Evolutionary conservation across 2,797 vertebrate species (phyloP).

Genomic region (Enteromius viviparus): DNA sequence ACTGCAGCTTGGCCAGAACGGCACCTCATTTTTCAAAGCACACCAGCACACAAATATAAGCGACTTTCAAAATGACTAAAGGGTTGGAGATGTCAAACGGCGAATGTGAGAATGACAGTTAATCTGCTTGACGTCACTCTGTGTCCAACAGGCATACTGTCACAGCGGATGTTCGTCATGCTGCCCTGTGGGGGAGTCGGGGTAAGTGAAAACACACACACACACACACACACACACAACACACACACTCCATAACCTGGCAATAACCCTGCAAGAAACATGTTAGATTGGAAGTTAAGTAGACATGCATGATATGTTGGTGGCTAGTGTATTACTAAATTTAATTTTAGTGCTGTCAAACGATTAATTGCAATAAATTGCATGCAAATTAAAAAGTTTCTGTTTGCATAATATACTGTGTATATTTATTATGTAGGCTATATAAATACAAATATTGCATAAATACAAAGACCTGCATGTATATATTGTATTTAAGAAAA

Average conservation of each 20-base stretch:
- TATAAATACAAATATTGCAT: too few species aligned
- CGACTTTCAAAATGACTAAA: conserved; percentile 20
- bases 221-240: conserved; percentile 37
- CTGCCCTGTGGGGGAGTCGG: conserved; percentile 95
- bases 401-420: not conserved
- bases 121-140: conserved; percentile 39
- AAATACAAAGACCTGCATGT: not conserved
- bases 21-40: conserved; percentile 15
- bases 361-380: not conserved
- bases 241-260: not conserved
- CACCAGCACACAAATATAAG: not conserved
- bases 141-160: conserved; percentile 79
- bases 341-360: not conserved
- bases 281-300: not conserved
- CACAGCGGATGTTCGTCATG: conserved; percentile 94
- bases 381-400: not conserved
- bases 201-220: conserved; percentile 79
- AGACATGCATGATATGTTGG: not conserved
- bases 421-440: too few species aligned
- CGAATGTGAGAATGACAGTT: conserved; percentile 22
- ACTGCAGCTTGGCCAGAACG: not conserved
- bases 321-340: not conserved
- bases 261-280: not conserved
- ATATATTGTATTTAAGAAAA: not conserved
- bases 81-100: conserved; percentile 20